Conservation (phyloP, 2,113 vertebrate genomes). For the Python bivittatus region DNA sequence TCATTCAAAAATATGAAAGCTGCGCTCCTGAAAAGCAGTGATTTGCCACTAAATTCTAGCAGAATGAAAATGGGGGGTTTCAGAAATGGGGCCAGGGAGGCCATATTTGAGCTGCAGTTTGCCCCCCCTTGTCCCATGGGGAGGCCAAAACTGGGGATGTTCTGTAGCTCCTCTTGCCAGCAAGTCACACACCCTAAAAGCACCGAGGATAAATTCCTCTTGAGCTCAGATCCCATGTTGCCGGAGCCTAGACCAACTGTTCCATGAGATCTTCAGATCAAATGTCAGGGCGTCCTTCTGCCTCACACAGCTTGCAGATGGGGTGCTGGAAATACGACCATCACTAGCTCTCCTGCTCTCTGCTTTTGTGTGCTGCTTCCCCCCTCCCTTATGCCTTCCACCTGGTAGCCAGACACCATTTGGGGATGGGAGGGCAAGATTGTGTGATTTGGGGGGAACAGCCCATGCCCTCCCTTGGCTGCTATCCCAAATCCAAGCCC, state of each 20-base stretch:
- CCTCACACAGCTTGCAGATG: not conserved
- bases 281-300: not conserved
- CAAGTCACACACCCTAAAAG: not conserved
- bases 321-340: not conserved
- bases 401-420: slow-evolving; percentile 12
- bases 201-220: not conserved
- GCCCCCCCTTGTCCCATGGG: not conserved
- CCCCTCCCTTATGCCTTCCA: not conserved
- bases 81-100: not conserved
- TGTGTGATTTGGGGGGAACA: not conserved
- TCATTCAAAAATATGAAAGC: not conserved
- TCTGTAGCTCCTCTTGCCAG: not conserved
- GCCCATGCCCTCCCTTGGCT: not conserved
- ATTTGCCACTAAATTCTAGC: not conserved
- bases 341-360: not conserved
- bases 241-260: not conserved
- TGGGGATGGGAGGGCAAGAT: not conserved
- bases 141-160: not conserved
- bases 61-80: not conserved
- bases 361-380: too few species aligned
- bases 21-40: not conserved
- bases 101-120: not conserved
- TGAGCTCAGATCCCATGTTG: not conserved
- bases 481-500: not conserved
- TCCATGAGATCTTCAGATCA: not conserved